These are phyloP conservation scores for Agriopis leucophaearia DNA, from an alignment of 2,888 invertebrate species.

Conservation along the genomic window DNA sequence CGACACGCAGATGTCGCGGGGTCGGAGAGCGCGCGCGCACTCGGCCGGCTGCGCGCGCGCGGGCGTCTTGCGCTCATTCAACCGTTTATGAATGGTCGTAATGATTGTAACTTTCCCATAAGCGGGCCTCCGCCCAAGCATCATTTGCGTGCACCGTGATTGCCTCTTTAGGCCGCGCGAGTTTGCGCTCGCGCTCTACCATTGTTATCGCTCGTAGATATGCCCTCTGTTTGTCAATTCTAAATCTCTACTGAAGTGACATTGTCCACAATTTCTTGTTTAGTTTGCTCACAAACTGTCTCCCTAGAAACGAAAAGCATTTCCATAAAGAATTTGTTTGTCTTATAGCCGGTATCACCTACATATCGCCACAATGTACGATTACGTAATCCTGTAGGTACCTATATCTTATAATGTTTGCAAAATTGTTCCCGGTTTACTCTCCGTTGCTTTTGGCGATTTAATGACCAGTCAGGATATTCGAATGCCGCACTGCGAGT, in stretches of 20 bases:
- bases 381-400: constrained; percentile 21
- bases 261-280: constrained; percentile 2
- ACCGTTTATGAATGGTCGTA: constrained; percentile 82
- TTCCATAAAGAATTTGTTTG: constrained; percentile 1
- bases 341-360: constrained; percentile 9
- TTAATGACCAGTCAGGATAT: constrained; percentile 6
- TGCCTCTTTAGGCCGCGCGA: constrained; percentile 44
- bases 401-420: not conserved
- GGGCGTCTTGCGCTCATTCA: constrained; percentile 79
- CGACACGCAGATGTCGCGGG: constrained; percentile 66
- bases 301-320: not conserved
- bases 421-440: constrained; percentile 15
- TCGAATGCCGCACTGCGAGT: constrained; percentile 7
- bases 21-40: constrained; percentile 64
- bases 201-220: constrained; percentile 55
- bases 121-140: constrained; percentile 73
- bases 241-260: constrained; percentile 6
- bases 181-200: constrained; percentile 26
- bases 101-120: constrained; percentile 82
- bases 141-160: constrained; percentile 60
- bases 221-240: constrained; percentile 36
- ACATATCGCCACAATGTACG: constrained; percentile 9
- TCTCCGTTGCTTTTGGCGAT: not conserved
- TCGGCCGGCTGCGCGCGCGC: constrained; percentile 56
- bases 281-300: not conserved